These are phyloP conservation scores for Clupea harengus DNA, from an alignment of 2,113 vertebrate genomes.

Conservation along the genomic window DNA sequence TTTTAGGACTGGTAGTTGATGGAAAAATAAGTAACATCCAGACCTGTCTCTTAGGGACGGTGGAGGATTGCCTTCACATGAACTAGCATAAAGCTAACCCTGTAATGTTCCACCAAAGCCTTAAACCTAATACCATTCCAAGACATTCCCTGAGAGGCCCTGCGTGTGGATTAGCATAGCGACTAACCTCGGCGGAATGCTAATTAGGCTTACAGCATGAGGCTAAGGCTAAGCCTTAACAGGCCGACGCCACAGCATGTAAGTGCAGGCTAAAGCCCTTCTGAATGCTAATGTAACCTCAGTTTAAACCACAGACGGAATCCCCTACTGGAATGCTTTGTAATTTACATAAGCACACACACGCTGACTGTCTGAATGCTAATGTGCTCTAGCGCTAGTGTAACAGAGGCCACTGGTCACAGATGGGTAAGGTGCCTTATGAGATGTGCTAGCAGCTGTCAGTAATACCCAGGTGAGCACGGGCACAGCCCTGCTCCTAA, in stretches of 20 bases:
- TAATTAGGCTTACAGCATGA: not conserved
- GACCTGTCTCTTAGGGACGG: not conserved
- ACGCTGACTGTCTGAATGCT: not conserved
- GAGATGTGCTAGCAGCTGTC: not conserved
- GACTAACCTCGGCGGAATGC: conserved; percentile 10
- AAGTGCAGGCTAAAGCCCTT: not conserved
- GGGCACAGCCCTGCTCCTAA: not conserved
- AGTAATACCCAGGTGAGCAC: not conserved
- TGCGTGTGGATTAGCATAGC: conserved; percentile 17
- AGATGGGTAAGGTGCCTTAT: not conserved
- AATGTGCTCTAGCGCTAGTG: not conserved
- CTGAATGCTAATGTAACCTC: conserved; percentile 4
- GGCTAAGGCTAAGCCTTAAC: not conserved
- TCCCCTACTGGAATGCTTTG: not conserved
- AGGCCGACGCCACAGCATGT: not conserved
- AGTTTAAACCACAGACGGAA: not conserved
- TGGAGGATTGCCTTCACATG: not conserved
- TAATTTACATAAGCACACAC: not conserved
- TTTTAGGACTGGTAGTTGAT: not conserved
- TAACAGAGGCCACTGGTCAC: not conserved
- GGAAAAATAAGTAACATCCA: not conserved
- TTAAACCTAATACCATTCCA: not conserved
- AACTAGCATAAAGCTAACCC: not conserved
- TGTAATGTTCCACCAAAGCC: not conserved
- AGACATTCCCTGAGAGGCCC: not conserved